Evolutionary conservation across 2,113 vertebrate species (phyloP), one percentile per base, ranked within the genome.

Genomic region (Todiramphus saurophagus): DNA sequence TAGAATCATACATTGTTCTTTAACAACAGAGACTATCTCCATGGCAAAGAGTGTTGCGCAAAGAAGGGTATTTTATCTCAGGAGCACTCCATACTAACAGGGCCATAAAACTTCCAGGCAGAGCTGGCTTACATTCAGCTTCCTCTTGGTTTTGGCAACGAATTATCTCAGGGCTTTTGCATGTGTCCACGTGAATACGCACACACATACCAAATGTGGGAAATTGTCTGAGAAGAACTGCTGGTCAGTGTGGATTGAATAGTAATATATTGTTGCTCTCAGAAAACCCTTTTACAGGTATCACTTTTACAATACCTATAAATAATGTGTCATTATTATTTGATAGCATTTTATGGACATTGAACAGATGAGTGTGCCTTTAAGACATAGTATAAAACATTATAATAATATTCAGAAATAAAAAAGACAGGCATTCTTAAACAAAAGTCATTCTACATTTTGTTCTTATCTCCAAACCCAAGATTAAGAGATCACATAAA

Each of bases 181-280:
- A 2, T 44, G 18, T 55, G 53, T 48, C 39, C 50, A 16, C 0
- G 0, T 62, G 80, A 79, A 58, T 30, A 37, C 0, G 2, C 14
- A 68, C 3, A 44, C 14, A 41, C 10, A 4, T 12, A 13, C 4
- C 25, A 73, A 39, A 50, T 33, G 28, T 60, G 55, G 43, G 50
- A 88, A 80, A 81, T 53, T 31, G 31, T 60, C 46, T 76, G 44
- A 35, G 46, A 79, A 85, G 59, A 37, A 53, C 25, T 68, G 46
- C 46, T 63, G 37, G 25, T 92, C 55, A 78, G 8, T 1, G 3
- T 41, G 30, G 41, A 25, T 35, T 44, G 37, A 50, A 28, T 23
- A 83, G 33, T 35, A 91, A 48, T 16, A 41, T 50, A 63, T 55
- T 66, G 21, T 53, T 83, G 35, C 13, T 77, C 56, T 81, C 64